phyloP scores from a whole-genome alignment of 2,888 invertebrate genomes.

The Drosophila borealis region DNA sequence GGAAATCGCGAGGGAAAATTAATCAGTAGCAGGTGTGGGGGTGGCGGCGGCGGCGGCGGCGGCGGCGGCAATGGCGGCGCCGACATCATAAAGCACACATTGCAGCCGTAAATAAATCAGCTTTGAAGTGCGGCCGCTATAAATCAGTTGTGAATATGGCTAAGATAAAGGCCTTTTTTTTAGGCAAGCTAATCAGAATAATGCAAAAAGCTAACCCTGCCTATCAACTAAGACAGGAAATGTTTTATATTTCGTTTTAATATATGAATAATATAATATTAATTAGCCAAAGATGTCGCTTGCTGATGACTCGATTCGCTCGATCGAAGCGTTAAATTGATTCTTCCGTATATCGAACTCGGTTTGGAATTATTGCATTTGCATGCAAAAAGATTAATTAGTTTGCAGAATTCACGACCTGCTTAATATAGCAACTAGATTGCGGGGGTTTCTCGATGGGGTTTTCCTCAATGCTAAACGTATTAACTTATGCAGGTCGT shows the following conservation, averaged over 20 bases:
- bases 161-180: constrained; percentile 31
- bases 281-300: neutral
- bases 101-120: constrained; percentile 63
- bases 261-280: constrained; percentile 7
- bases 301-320: neutral
- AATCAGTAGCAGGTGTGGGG: constrained; percentile 33
- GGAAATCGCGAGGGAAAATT: constrained; percentile 45
- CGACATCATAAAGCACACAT: constrained; percentile 20
- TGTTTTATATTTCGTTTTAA: constrained; percentile 6
- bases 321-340: neutral
- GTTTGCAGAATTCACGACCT: constrained; percentile 45
- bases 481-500: constrained; percentile 1
- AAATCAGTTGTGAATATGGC: constrained; percentile 48
- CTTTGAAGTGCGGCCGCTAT: constrained; percentile 44
- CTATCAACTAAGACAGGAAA: constrained; percentile 18
- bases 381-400: constrained; percentile 21
- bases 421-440: constrained; percentile 34
- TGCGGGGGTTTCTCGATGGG: constrained; percentile 38
- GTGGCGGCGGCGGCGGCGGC: neutral
- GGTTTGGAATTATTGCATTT: constrained; percentile 28
- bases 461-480: constrained; percentile 7
- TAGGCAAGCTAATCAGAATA: constrained; percentile 11
- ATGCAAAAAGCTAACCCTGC: neutral
- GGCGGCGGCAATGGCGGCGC: neutral
- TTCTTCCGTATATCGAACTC: constrained; percentile 22